Evolutionary conservation across 2,113 vertebrate genomes (phyloP).

Genomic region (Azemiops feae): DNA sequence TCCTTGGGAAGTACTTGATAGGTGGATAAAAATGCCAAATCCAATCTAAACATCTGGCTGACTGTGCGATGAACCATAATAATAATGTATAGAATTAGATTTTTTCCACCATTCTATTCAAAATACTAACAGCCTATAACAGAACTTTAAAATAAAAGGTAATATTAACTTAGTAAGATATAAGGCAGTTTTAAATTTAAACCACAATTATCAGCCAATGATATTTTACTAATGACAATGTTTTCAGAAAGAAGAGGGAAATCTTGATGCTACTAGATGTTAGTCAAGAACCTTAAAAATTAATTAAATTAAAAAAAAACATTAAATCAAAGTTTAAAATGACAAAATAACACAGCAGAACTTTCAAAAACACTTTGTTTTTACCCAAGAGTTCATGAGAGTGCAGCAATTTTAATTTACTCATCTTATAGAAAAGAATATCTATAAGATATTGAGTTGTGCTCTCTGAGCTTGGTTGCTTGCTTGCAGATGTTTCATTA

Average conservation of each 20-base stretch:
- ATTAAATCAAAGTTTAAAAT: not conserved
- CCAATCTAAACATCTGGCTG: not conserved
- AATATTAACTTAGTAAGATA: not conserved
- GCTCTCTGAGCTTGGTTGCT: not conserved
- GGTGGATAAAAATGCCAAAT: not conserved
- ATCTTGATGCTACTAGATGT: not conserved
- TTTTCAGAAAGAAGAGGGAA: not conserved
- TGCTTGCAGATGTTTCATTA: not conserved
- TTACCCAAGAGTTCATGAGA: not conserved
- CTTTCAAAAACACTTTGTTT: not conserved
- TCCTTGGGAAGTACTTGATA: not conserved
- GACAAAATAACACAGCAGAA: not conserved
- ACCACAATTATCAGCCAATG: not conserved
- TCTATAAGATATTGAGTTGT: not conserved
- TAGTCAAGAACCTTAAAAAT: not conserved
- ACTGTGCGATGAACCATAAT: not conserved
- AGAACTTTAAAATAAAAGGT: not conserved
- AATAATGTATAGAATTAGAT: not conserved
- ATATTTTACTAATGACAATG: not conserved
- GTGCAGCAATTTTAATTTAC: not conserved
- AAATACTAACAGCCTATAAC: not conserved
- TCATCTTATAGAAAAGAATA: not conserved
- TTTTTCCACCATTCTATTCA: not conserved
- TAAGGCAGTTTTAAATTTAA: not conserved
- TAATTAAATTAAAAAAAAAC: not conserved